A percentile compares a stretch with the other conserved stretches of the same genome.
These are phyloP conservation scores for Archivesica marissinica DNA, from an alignment of 1,140 invertebrate species.

Conservation along the genomic window DNA sequence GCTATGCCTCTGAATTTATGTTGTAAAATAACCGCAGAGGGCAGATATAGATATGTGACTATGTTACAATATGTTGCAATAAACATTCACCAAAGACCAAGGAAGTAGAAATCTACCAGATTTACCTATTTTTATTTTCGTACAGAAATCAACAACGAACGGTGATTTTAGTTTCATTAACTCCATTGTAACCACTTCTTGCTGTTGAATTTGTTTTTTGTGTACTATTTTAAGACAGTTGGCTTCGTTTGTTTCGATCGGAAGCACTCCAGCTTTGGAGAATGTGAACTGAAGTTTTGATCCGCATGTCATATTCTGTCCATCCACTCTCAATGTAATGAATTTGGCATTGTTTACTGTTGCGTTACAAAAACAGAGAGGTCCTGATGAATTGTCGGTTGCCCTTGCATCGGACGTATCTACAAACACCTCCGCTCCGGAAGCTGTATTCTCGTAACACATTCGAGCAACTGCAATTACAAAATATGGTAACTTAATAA, in stretches of 20 bases:
- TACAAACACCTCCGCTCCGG: background rate
- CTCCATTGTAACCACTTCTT: background rate
- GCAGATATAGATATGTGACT: background rate
- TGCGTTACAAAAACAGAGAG: constrained; percentile 3
- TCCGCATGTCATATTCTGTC: background rate
- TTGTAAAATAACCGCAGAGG: background rate
- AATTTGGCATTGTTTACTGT: background rate
- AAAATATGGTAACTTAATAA: too few relatives aligned
- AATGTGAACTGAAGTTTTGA: background rate
- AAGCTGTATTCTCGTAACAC: background rate
- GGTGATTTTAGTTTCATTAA: constrained; percentile 10
- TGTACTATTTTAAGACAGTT: background rate
- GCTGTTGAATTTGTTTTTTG: background rate
- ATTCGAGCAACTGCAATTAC: background rate
- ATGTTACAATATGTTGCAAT: background rate
- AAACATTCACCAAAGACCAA: background rate
- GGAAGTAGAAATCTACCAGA: background rate
- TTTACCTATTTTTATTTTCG: background rate
- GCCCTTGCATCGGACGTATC: constrained; percentile 1
- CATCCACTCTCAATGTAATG: background rate
- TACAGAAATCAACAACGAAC: background rate
- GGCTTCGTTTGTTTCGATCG: background rate
- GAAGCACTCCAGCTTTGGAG: background rate
- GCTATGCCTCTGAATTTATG: too few relatives aligned
- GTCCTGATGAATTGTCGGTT: constrained; percentile 13